Evolutionary conservation across 1,140 invertebrate genomes (phyloP), one percentile per base, ranked within the genome.

Genomic region (Scaptomyza graminum): DNA sequence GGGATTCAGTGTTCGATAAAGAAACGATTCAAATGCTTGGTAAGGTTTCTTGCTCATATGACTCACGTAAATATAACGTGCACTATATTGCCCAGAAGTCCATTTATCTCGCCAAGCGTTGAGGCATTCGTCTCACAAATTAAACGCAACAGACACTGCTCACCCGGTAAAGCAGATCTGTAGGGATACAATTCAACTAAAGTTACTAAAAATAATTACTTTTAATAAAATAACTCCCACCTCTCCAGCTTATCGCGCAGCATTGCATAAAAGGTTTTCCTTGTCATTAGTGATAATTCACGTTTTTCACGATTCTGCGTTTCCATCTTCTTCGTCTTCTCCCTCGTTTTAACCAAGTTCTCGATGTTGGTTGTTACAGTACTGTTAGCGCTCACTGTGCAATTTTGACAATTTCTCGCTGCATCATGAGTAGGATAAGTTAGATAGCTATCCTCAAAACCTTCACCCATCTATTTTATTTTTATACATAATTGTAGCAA

Each of bases 111-210:
- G 13, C 88, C 79, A 52, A 91, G 66, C n/a, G 70, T 61, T 0
- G 87, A 90, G 1, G 78, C 70, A 66, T 90, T 91, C 13, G 84
- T 89, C 25, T 91, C 90, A 22, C 90, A 91, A 12, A 91, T 91
- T 22, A 84, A 43, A 18, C 90, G 88, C 47, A 90, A 47, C 22
- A 91, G 47, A 50, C 90, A 91, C 1, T 71, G 54, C 28, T 89
- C 70, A 5, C 71, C 79, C 0, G 74, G 67, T 52, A 76, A 88
- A 1, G 87, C 88, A 18, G 76, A 79, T 65, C 90, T 90, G 11
- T 0, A 18, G 5, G 8, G 6, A 2, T 22, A 15, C 2, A 13
- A 22, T 1, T 37, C 25, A 7, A 8, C 13, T 13, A 9, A 16
- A 11, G 0, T 39, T 13, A 11, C 2, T 18, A 15, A n/a, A 13